Base-by-base conservation (phyloP, 2,888 invertebrate species). In the Volucella zonaria region DNA sequence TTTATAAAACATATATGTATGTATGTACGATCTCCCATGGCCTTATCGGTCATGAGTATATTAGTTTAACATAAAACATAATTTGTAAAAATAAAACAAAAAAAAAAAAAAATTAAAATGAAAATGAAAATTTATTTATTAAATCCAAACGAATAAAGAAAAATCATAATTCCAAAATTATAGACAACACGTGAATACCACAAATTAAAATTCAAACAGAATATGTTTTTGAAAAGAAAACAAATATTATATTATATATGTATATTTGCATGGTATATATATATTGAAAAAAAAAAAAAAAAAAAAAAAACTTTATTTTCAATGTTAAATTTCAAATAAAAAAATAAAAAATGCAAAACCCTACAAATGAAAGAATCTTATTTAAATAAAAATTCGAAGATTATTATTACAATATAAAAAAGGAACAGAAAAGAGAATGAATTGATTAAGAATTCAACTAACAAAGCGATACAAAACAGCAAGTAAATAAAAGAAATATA, bases 341-440 rank as follows among this genome's bases (percentile, higher is more conserved):
- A 56, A 6, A 31, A 31, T 31, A 31, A 31, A 31, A 77, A 81
- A 85, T 73, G 66, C 45, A 73, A 81, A 71, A 71, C 43, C 47
- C 38, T 15, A 58, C 52, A 79, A 85, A 58, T 77, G 76, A 76
- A 80, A 6, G 31, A 31, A 86, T 58, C 71, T 73, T 81, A 77
- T 85, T 81, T 73, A 81, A 86, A 79, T 59, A 67, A 81, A 68
- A 56, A 62, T 61, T 43, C 66, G 67, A 87, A 82, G 80, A 87
- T 74, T 87, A 83, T 88, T 89, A 89, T 88, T 86, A 79, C 83
- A 87, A 71, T 70, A 66, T 52, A 80, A 87, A 54, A 59, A 31
- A 18, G 38, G 23, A 9, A 59, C 62, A 71, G 23, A 52, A 73
- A 40, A 74, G 18, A 56, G 49, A 58, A 42, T 56, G 71, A 66